These are phyloP conservation scores for Tor tambroides DNA, from an alignment of 2,113 vertebrate genomes.

Conservation along the genomic window DNA sequence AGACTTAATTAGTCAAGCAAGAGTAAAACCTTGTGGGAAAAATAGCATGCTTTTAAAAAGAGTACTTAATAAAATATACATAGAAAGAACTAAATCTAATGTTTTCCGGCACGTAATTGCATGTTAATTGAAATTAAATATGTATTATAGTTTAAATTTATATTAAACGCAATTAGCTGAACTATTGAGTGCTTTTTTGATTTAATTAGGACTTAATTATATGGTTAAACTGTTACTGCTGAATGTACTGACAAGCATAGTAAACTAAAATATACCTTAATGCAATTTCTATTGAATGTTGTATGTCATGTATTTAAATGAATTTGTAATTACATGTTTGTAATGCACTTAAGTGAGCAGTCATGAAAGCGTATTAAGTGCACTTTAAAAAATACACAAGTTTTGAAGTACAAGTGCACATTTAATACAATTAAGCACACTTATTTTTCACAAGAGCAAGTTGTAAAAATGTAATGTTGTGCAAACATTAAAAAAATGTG, in stretches of 20 bases:
- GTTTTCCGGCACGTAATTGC: too few species aligned
- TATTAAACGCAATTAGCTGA: background rate
- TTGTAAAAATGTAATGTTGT: background rate
- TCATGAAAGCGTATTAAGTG: too few species aligned
- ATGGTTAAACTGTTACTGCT: background rate
- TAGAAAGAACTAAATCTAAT: background rate
- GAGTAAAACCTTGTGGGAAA: background rate
- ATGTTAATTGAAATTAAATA: background rate
- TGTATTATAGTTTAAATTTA: background rate
- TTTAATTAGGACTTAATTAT: background rate
- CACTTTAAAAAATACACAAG: too few species aligned
- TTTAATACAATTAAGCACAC: background rate
- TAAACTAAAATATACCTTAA: too few species aligned
- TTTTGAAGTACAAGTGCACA: background rate
- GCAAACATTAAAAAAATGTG: background rate
- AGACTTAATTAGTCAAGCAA: background rate
- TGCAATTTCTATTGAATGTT: too few species aligned
- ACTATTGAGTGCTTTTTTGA: background rate
- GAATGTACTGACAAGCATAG: background rate
- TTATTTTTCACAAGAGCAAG: background rate
- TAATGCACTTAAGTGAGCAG: too few species aligned
- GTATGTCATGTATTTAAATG: too few species aligned
- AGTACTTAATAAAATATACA: background rate
- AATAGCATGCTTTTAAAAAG: background rate
- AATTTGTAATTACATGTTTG: too few species aligned